Conservation (phyloP, 2,113 vertebrate genomes). For the Piprites chloris region DNA sequence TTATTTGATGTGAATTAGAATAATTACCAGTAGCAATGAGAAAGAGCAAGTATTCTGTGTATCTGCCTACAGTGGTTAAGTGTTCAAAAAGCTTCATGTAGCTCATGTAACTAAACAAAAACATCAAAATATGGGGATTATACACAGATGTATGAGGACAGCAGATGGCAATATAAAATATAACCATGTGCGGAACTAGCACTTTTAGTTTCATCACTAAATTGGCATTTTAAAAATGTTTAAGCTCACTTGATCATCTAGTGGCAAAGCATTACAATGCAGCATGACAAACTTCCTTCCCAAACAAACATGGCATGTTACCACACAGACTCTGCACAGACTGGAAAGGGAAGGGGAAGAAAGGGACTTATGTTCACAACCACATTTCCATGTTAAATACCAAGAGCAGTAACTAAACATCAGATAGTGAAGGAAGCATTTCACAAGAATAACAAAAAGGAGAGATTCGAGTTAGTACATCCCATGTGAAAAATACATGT, state of each 20-base stretch:
- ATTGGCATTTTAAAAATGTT: background rate
- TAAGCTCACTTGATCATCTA: background rate
- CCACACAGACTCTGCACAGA: background rate
- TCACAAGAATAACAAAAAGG: background rate
- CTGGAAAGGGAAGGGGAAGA: background rate
- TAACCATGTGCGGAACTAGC: background rate
- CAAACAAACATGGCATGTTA: background rate
- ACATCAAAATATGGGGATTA: background rate
- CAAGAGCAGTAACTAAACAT: background rate
- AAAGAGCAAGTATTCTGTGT: background rate
- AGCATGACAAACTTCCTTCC: background rate
- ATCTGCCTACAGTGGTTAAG: background rate
- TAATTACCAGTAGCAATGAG: background rate
- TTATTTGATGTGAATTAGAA: background rate
- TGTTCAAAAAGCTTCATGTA: background rate
- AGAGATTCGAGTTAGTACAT: background rate
- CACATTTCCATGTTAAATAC: background rate
- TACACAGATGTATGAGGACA: background rate
- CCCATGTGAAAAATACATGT: rapidly evolving
- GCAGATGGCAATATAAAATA: background rate
- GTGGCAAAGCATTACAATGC: background rate
- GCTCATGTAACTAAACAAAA: background rate
- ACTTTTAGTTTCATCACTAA: background rate
- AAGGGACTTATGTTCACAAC: background rate
- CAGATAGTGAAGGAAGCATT: background rate